phyloP scores from a whole-genome alignment of 2,113 vertebrate species.

The Axis porcinus region DNA sequence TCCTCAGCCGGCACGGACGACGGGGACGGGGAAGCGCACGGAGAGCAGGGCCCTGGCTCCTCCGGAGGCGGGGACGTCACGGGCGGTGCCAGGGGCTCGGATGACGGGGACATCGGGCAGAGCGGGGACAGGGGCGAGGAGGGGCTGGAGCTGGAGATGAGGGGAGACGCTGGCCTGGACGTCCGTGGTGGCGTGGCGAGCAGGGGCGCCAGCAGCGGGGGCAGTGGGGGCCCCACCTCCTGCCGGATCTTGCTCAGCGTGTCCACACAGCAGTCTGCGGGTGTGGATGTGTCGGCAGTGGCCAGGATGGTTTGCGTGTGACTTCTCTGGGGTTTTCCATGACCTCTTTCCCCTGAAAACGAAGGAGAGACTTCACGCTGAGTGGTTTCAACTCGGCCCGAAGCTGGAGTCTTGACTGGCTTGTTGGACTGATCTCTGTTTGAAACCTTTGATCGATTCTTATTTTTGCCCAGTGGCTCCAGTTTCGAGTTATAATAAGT shows the following conservation, averaged over 20 bases:
- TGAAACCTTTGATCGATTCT: constrained; percentile 34
- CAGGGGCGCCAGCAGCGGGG: constrained; percentile 88
- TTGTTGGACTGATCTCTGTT: constrained; percentile 44
- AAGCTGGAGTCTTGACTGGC: neutral
- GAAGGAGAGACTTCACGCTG: constrained; percentile 31
- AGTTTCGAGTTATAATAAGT: neutral
- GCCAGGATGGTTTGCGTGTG: constrained; percentile 52
- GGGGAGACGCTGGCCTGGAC: constrained; percentile 71
- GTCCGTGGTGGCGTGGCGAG: constrained; percentile 86
- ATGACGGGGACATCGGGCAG: constrained; percentile 74
- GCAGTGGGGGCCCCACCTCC: constrained; percentile 93
- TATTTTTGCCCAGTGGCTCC: constrained; percentile 48
- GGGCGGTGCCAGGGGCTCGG: constrained; percentile 68
- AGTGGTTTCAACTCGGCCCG: neutral
- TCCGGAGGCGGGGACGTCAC: constrained; percentile 71
- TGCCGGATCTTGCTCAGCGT: constrained; percentile 82
- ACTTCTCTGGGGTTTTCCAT: neutral
- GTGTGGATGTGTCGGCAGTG: constrained; percentile 68
- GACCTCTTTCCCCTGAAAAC: constrained; percentile 9
- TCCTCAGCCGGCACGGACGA: constrained; percentile 62
- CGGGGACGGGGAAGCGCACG: constrained; percentile 78
- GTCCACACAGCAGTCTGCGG: constrained; percentile 72
- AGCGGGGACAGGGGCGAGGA: constrained; percentile 83
- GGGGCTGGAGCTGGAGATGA: constrained; percentile 74
- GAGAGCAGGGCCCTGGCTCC: constrained; percentile 68